Evolutionary conservation across 2,888 invertebrate species (phyloP), one percentile per base, ranked within the genome.

Genomic region (Colletes collaris): DNA sequence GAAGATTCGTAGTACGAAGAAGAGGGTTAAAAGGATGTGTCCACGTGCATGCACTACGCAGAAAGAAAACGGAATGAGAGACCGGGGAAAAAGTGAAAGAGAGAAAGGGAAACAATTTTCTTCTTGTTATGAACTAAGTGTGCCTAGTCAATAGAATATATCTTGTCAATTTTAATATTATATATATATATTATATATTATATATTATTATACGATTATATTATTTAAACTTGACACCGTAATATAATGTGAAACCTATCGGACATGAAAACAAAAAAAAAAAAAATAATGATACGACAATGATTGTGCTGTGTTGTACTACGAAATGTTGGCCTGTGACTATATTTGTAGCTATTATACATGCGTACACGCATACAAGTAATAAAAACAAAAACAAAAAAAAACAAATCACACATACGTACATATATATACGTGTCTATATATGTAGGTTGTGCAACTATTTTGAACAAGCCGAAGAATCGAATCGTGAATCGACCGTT

Each of bases 121-220:
- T 94, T 94, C 94, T 94, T 94, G 94, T 94, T 94, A 94, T 93
- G 93, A 94, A 94, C 94, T 94, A 95, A 94, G 94, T 95, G 95
- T 95, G 95, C 95, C 95, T 95, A 95, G 95, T 95, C 94, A 94
- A 94, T 94, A 94, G 94, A 94, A 94, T 94, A 92, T 92, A 92
- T 94, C 94, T 94, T 93, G 94, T 94, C 94, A 95, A 94, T 94
- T 94, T 94, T 94, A 94, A 92, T 91, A 91, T 92, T 90, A 90
- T 88, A 91, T 27, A 27, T 27, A 27, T 88, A 90, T 90, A 86
- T 88, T 87, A 89, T 87, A 90, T 89, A 82, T 79, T 87, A 89
- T 87, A 90, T 90, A 91, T 90, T 90, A 92, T 90, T 90, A 62
- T 46, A 90, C 88, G 87, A 91, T 89, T 90, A 88, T 90, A 90